Evolutionary conservation across 2,888 invertebrate species (phyloP), one percentile per base, ranked within the genome.

Genomic region (Thecophora atra): DNA sequence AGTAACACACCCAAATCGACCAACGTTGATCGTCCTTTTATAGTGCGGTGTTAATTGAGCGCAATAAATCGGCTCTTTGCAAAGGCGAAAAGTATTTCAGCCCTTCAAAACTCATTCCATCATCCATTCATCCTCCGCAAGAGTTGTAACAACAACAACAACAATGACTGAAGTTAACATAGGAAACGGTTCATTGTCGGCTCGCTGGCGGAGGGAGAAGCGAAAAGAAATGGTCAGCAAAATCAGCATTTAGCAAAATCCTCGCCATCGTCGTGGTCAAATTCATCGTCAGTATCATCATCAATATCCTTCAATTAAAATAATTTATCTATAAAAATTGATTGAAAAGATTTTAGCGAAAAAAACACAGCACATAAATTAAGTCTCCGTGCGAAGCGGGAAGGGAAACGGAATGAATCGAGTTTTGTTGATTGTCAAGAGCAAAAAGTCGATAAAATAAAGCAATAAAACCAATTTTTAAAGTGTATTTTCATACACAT

Each of bases 41-140:
- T 30, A 15, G 51, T 71, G 66, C 66, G 74, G 77, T 78, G 78
- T 77, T 77, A 78, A 78, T 78, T 77, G 77, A 74, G 72, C 74
- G 75, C 76, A 77, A 77, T 78, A 78, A 78, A 77, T 78, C 75
- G 69, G 72, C 60, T 63, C 75, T 73, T 75, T 75, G 75, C n/a
- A 71, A 73, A 73, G 73, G 65, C 72, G 63, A 66, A 11, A 37
- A 47, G 62, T 24, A n/a, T n/a, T n/a, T 1, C 11, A 24, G 19
- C 60, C 54, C 15, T 68, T 24, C 52, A 44, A 26, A 51, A 60
- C 15, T 37, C 51, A 19, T 19, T 52, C 42, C 52, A 28, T 26
- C 51, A 28, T 4, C 44, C 37, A 21, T 37, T 47, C 37, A n/a
- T 37, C 37, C 11, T 1, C 2, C 37, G 37, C 7, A 37, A 37